A percentile compares a stretch with the other conserved stretches of the same genome.
phyloP scores from a whole-genome alignment of 2,888 invertebrate genomes.

The Blastobasis lacticolella region DNA sequence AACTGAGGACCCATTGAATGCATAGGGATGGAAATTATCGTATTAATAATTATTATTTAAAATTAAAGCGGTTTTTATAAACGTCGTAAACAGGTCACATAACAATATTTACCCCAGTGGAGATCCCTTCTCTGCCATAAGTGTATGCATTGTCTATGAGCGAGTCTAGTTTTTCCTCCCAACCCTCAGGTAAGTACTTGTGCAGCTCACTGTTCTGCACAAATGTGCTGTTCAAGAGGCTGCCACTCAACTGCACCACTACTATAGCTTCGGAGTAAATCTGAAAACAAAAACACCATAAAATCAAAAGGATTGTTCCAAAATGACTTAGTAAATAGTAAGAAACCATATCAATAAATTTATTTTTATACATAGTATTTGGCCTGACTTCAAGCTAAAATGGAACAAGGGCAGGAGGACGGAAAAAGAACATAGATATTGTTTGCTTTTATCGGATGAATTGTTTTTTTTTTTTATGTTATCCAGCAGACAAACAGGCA shows the following conservation, averaged over 20 bases:
- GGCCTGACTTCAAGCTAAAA: no score
- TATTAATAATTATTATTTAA: neutral
- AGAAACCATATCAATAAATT: no score
- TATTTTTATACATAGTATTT: no score
- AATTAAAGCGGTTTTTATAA: neutral
- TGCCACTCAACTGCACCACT: conserved; percentile 90
- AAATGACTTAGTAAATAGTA: no score
- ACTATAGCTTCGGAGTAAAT: conserved; percentile 96
- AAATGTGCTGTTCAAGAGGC: conserved; percentile 90
- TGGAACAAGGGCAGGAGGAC: no score
- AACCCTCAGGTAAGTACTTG: conserved; percentile 87
- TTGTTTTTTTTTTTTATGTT: no score
- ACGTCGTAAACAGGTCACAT: no score
- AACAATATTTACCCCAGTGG: conserved; percentile 79
- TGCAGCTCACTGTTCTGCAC: conserved; percentile 91
- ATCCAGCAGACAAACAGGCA: no score
- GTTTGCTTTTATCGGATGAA: no score
- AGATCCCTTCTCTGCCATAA: conserved; percentile 93
- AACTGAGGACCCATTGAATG: conserved; percentile 26
- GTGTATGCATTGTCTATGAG: conserved; percentile 94
- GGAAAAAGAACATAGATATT: no score
- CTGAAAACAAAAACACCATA: conserved; percentile 55
- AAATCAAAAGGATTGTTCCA: neutral
- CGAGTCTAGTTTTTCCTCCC: conserved; percentile 90
- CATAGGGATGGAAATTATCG: neutral